These are phyloP conservation scores for Benitochromis conjunctus DNA, from an alignment of 2,113 vertebrate genomes.

Conservation along the genomic window DNA sequence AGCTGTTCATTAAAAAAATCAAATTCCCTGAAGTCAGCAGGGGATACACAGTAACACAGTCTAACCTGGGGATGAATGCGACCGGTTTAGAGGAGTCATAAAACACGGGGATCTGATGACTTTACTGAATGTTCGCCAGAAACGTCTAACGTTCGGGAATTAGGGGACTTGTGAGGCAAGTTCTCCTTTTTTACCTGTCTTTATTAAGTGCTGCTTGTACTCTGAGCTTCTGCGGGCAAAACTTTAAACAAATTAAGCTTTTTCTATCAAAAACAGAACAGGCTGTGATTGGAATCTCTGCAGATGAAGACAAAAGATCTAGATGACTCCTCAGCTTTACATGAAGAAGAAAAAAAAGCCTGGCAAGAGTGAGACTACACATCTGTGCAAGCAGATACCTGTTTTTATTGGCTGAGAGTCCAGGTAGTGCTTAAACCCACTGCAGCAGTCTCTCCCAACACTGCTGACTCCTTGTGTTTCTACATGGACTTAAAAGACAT, in stretches of 20 bases:
- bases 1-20: conserved; percentile 73
- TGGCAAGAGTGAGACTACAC: conserved; percentile 54
- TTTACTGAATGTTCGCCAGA: conserved; percentile 53
- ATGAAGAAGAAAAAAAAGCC: conserved; percentile 8
- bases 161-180: neutral
- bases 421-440: conserved; percentile 58
- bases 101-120: conserved; percentile 58
- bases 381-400: conserved; percentile 62
- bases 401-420: conserved; percentile 65
- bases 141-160: conserved; percentile 16
- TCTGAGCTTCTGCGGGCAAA: conserved; percentile 5
- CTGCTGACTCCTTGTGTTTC: conserved; percentile 55
- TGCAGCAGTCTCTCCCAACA: conserved; percentile 42
- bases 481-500: conserved; percentile 18
- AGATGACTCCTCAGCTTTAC: conserved; percentile 40
- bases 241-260: conserved; percentile 32
- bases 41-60: conserved; percentile 47
- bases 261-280: neutral
- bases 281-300: conserved; percentile 9
- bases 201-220: neutral
- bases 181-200: neutral
- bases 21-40: conserved; percentile 74
- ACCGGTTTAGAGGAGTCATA: conserved; percentile 59
- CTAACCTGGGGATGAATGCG: conserved; percentile 54
- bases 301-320: conserved; percentile 31